Conservation (phyloP, 2,888 invertebrate species). For the Luffia ferchaultella region DNA sequence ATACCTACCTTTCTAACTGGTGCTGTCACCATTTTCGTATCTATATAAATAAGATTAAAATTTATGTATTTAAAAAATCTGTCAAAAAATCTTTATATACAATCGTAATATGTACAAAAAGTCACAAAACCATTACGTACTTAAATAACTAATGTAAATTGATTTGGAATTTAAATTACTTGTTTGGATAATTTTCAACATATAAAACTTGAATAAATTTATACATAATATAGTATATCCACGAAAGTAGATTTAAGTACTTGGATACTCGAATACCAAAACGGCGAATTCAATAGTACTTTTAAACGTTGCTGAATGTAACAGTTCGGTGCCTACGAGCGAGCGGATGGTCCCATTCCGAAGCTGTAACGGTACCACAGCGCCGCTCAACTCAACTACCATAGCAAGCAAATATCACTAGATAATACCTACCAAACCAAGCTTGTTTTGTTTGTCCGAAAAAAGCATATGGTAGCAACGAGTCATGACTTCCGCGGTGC, state of each 20-base stretch:
- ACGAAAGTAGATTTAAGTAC: neutral
- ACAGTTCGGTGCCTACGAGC: neutral
- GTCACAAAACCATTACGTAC: neutral
- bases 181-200: no score
- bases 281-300: neutral
- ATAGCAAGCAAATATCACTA: no score
- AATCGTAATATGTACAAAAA: no score
- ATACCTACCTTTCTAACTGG: no score
- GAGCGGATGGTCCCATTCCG: slow-evolving; percentile 55
- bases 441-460: no score
- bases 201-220: neutral
- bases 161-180: neutral
- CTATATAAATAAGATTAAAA: no score
- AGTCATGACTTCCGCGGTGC: no score
- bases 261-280: neutral
- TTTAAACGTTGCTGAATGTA: neutral
- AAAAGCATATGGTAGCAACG: no score
- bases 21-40: no score
- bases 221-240: neutral
- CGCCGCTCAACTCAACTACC: slow-evolving; percentile 32
- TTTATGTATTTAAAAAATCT: no score
- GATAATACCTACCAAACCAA: no score
- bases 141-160: neutral
- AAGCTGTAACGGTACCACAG: slow-evolving; percentile 39
- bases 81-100: no score